These are phyloP conservation scores for Drosophila robusta DNA, from an alignment of 2,888 invertebrate species.

Conservation along the genomic window DNA sequence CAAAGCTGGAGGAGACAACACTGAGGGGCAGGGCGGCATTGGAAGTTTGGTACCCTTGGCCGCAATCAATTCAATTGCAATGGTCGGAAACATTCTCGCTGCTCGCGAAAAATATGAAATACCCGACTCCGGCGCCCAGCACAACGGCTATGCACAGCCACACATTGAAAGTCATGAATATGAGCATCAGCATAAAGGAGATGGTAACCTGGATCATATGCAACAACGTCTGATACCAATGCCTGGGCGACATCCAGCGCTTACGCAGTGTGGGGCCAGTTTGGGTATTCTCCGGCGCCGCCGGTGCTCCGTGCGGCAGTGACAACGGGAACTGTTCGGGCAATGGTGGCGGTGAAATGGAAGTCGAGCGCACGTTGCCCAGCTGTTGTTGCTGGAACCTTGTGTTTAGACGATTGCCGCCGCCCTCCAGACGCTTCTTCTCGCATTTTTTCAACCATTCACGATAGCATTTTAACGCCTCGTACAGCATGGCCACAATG, in stretches of 20 bases:
- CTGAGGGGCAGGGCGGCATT: not conserved
- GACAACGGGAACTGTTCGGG: not conserved
- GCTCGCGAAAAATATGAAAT: constrained; percentile 92
- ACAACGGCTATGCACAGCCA: constrained; percentile 96
- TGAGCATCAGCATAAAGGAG: constrained; percentile 96
- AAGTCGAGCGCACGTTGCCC: not conserved
- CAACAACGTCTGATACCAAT: constrained; percentile 93
- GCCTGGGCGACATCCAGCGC: constrained; percentile 79
- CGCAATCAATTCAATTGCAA: constrained; percentile 64
- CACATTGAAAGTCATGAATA: constrained; percentile 98
- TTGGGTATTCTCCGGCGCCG: not conserved
- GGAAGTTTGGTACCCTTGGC: too few species aligned
- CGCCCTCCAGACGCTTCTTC: constrained; percentile 38
- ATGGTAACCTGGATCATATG: constrained; percentile 95
- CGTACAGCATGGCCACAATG: constrained; percentile 57
- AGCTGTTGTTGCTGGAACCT: not conserved
- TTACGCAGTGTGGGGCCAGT: not conserved
- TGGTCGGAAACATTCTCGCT: constrained; percentile 48
- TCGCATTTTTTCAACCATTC: constrained; percentile 40
- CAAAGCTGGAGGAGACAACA: constrained; percentile 11
- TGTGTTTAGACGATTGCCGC: constrained; percentile 2
- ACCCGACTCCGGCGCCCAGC: constrained; percentile 94
- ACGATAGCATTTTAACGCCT: constrained; percentile 59
- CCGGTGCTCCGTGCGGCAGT: not conserved
- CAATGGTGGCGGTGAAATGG: not conserved